phyloP scores from a whole-genome alignment of 2,113 vertebrate species.

The Salvelinus sp. region DNA sequence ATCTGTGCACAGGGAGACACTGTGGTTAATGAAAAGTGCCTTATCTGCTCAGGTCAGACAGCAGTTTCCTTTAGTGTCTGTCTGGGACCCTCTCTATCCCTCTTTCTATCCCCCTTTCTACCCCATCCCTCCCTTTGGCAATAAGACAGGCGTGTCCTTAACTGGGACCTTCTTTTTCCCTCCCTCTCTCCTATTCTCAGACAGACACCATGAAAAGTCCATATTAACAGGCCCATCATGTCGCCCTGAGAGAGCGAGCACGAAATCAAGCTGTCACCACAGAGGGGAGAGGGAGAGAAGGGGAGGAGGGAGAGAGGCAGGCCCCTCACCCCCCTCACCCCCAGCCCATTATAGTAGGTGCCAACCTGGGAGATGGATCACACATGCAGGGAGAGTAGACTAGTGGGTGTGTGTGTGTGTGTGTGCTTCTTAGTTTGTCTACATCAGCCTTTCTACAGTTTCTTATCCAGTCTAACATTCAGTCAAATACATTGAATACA shows the following conservation, averaged over 20 bases:
- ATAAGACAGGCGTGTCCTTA: constrained; percentile 27
- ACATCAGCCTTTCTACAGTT: constrained; percentile 66
- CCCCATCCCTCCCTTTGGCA: too few species aligned
- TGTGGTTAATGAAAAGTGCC: constrained; percentile 90
- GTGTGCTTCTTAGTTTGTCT: too few species aligned
- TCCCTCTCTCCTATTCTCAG: constrained; percentile 77
- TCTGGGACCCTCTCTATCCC: constrained; percentile 79
- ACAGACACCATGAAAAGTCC: constrained; percentile 89
- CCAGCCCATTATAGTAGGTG: constrained; percentile 90
- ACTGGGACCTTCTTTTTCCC: constrained; percentile 74
- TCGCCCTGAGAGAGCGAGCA: constrained; percentile 71
- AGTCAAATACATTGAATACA: not conserved
- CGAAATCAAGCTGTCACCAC: constrained; percentile 95
- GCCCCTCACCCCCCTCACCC: constrained; percentile 70
- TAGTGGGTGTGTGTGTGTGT: too few species aligned
- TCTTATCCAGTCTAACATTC: constrained; percentile 61
- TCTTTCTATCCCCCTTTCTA: constrained; percentile 69
- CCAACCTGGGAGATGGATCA: constrained; percentile 82
- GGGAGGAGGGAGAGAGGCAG: constrained; percentile 1
- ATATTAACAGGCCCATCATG: constrained; percentile 93
- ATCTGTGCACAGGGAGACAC: constrained; percentile 78
- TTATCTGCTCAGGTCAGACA: constrained; percentile 85
- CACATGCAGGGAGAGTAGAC: constrained; percentile 27
- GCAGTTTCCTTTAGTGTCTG: constrained; percentile 68
- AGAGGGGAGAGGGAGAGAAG: constrained; percentile 60